These are phyloP conservation scores for Alitta virens DNA, from an alignment of 2,888 invertebrate species.

Conservation along the genomic window DNA sequence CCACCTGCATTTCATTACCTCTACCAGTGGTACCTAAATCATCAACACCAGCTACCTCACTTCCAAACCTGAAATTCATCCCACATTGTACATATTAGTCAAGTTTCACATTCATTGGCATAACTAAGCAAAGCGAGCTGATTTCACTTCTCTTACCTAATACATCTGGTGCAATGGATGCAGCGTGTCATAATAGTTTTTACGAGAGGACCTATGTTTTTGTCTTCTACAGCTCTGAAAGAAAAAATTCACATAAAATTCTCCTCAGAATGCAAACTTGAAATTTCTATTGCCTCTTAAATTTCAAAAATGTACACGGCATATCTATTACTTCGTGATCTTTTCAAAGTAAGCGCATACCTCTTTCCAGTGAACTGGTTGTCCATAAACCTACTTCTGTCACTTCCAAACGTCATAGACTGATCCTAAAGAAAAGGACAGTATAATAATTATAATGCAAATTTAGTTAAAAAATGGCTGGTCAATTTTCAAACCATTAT, in stretches of 20 bases:
- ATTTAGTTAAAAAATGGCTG: too few relatives aligned
- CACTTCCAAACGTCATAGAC: slow-evolving; percentile 92
- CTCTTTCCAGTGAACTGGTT: slow-evolving; percentile 88
- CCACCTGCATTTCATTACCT: slow-evolving; percentile 86
- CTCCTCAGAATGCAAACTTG: too few relatives aligned
- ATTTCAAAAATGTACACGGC: too few relatives aligned
- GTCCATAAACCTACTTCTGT: slow-evolving; percentile 89
- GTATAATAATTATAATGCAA: too few relatives aligned
- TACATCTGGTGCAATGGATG: slow-evolving; percentile 97
- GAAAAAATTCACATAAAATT: too few relatives aligned
- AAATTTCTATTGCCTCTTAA: too few relatives aligned
- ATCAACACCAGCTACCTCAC: slow-evolving; percentile 97
- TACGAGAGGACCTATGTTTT: slow-evolving; percentile 95
- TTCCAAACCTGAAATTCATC: slow-evolving; percentile 76
- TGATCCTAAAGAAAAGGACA: slow-evolving; percentile 71
- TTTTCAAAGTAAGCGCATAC: too few relatives aligned
- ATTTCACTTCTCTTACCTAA: slow-evolving; percentile 62
- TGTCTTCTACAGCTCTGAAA: slow-evolving; percentile 92
- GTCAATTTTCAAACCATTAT: too few relatives aligned
- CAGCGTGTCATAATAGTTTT: slow-evolving; percentile 99
- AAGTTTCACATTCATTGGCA: too few relatives aligned
- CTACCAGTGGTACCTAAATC: slow-evolving; percentile 74
- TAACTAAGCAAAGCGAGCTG: too few relatives aligned
- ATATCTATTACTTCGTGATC: too few relatives aligned
- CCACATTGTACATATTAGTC: too few relatives aligned